Base-by-base conservation (phyloP, 1,140 invertebrate species). In the Formica exsecta region DNA sequence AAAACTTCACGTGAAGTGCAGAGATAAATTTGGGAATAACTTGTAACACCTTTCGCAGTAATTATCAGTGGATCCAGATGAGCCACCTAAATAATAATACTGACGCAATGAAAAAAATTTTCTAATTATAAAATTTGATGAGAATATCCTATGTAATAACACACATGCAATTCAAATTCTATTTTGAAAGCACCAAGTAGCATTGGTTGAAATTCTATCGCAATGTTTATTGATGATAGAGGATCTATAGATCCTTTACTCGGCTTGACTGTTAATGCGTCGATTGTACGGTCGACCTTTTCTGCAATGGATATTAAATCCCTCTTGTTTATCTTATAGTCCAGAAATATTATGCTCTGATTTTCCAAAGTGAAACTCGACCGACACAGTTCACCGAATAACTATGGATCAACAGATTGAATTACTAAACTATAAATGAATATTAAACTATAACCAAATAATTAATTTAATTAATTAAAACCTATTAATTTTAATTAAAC, bases 1-100 rank as follows among this genome's bases (percentile, higher is more conserved):
- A 88, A 89, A 6, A 90, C 57, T 62, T 86, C 74, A n/a, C 93
- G 88, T 3, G 93, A 92, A 13, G 93, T 57, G 61, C 86, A 79
- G 0, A 93, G 85, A 86, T 92, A 94, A 73, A 95, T 77, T 90
- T 96, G 95, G 6, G 94, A 92, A 32, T 93, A 91, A 8, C 93
- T 89, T 3, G 91, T 94, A 44, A 91, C 91, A 11, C 95, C 95
- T 73, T 89, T 83, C 6, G 95, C 90, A 6, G 76, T 81, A 41
- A 96, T 87, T 1, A 66, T 87, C 13, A 93, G 64, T 1, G 93
- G 92, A 44, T 93, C 87, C 25, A 92, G 70, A 84, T 93, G 89
- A n/a, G 85, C 92, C 0, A 95, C 85, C 92, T 92, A 32, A 51
- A 65, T 76, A 64, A 32, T 16, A 54, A 65, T 32, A 1, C n/a